Base-by-base conservation (phyloP, 2,113 vertebrate genomes). In the Corvus moneduloides region DNA sequence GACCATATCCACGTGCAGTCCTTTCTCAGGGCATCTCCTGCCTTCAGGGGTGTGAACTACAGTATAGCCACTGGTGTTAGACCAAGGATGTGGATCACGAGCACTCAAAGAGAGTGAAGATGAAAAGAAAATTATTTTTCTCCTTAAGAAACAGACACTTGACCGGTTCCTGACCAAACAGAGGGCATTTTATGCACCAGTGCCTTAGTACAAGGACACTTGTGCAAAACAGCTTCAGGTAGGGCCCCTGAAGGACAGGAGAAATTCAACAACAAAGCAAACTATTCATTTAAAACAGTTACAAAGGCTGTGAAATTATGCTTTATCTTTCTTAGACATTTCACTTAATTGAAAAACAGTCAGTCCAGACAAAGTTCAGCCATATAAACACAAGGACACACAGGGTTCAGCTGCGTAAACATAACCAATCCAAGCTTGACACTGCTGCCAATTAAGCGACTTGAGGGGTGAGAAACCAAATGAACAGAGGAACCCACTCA, bases 401-500 rank as follows among this genome's bases (percentile, higher is more conserved):
- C 5, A 37, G 41, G 33, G 28, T 73, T 84, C 27, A 35, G 48
- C 48, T 67, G 35, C 24, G 30, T n/a, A 71, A 81, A 71, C 48
- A 61, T 11, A 52, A 81, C 35, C 58, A 67, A 72, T 21, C 3
- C 21, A 81, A 22, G 39, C 39, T 23, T 63, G 48, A 63, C 44
- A 15, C 27, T 5, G 1, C 61, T 79, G 39, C 81, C n/a, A 49
- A 3, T 72, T 81, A 56, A 78, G 80, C 0, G 2, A 15, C 30
- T 41, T 0, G 1, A 91, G 18, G 26, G 5, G 13, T 64, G 37
- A 79, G 56, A 69, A 88, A 64, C 13, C 77, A 72, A 81, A 77
- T 0, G 0, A 62, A 26, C 11, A 66, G 28, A 83, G 20, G n/a
- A 66, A 61, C 3, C 1, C 3, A 49, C 11, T 35, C 9, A 90